phyloP scores from a whole-genome alignment of 2,113 vertebrate species.

The Chaetura pelagica region DNA sequence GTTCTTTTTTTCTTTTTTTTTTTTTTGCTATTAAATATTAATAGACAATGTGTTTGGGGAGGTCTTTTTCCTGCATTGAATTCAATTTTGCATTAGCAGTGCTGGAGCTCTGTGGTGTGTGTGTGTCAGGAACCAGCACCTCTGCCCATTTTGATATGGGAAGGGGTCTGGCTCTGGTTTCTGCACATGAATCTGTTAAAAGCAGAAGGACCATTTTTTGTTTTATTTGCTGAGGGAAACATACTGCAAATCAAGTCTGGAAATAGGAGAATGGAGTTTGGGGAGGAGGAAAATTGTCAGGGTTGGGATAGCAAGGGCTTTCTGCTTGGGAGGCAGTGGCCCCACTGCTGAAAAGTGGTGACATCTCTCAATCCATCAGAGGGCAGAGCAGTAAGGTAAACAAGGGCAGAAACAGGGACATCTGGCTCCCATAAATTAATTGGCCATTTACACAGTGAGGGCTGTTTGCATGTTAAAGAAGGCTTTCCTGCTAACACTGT shows the following conservation, averaged over 20 bases:
- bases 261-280: background rate
- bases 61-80: background rate
- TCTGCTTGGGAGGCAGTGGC: constrained; percentile 35
- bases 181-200: background rate
- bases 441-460: constrained; percentile 71
- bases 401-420: constrained; percentile 47
- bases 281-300: background rate
- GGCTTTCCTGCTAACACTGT: constrained; percentile 58
- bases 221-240: background rate
- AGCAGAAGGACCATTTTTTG: background rate
- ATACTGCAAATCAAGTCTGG: background rate
- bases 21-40: background rate
- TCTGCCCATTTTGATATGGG: background rate
- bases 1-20: background rate
- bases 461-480: constrained; percentile 74
- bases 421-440: constrained; percentile 76
- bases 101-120: background rate
- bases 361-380: constrained; percentile 64
- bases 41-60: background rate
- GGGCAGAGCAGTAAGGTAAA: constrained; percentile 66
- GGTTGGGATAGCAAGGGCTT: background rate
- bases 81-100: background rate
- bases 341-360: constrained; percentile 44
- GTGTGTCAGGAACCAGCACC: background rate
- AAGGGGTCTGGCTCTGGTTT: constrained; percentile 5